Evolutionary conservation across 2,797 vertebrate species (phyloP).

Genomic region (Psittacula derbiana): DNA sequence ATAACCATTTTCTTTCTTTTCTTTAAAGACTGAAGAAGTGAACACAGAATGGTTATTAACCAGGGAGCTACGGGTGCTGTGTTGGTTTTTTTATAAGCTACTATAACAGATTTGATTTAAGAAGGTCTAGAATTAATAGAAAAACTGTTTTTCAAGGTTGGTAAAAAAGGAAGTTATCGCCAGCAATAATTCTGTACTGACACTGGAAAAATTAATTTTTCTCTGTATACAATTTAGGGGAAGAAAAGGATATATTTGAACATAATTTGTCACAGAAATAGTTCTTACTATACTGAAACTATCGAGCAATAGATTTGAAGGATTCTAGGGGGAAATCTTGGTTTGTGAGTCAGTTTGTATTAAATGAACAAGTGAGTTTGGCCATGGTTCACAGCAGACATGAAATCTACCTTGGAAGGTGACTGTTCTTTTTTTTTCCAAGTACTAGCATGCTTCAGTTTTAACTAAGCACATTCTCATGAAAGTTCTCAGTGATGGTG

Average conservation of each 20-base stretch:
- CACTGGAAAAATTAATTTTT: not conserved
- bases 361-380: not conserved
- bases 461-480: not conserved
- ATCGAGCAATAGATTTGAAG: not conserved
- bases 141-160: not conserved
- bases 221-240: not conserved
- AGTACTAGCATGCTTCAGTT: not conserved
- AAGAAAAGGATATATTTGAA: not conserved
- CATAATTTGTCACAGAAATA: not conserved
- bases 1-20: not conserved
- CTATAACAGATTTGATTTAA: not conserved
- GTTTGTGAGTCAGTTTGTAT: not conserved
- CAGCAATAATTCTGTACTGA: not conserved
- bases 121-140: not conserved
- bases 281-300: not conserved
- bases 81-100: not conserved
- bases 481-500: not conserved
- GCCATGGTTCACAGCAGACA: too few relatives aligned
- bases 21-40: not conserved
- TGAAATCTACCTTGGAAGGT: not conserved
- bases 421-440: not conserved
- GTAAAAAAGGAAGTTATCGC: not conserved
- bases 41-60: not conserved
- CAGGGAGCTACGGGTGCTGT: not conserved
- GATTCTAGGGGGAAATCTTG: not conserved